Evolutionary conservation across 2,113 vertebrate genomes (phyloP).

Genomic region (Heptranchias perlo): DNA sequence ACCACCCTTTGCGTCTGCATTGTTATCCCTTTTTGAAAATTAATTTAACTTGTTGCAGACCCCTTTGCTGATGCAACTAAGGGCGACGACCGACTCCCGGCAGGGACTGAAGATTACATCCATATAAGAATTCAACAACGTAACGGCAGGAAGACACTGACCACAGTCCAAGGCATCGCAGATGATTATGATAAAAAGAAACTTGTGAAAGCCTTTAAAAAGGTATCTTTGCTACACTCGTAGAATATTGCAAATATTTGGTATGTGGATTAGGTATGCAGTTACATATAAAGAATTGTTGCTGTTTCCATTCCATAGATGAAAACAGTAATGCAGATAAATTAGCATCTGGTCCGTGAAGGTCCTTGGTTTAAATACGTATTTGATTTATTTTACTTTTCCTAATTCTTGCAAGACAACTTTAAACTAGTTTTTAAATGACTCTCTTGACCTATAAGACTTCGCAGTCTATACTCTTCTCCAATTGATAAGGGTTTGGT

Average conservation of each 20-base stretch:
- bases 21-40: too few relatives aligned
- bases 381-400: background rate
- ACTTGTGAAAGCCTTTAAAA: conserved; percentile 84
- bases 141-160: conserved; percentile 80
- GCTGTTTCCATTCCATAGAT: too few relatives aligned
- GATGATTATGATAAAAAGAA: conserved; percentile 89
- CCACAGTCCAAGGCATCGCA: conserved; percentile 79
- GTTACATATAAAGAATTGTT: background rate
- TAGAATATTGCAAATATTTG: conserved; percentile 12
- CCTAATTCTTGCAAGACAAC: background rate
- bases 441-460: background rate
- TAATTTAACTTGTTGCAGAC: conserved; percentile 58
- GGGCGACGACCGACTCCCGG: conserved; percentile 81
- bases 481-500: background rate
- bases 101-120: conserved; percentile 83
- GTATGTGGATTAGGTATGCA: background rate
- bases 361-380: background rate
- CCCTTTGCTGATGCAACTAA: conserved; percentile 92
- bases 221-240: conserved; percentile 52
- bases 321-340: background rate
- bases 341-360: background rate
- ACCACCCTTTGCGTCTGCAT: too few relatives aligned
- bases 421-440: background rate
- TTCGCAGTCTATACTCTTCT: background rate
- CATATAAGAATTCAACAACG: conserved; percentile 86